Evolutionary conservation across 1,140 invertebrate genomes (phyloP).

Genomic region (Drosophila burlai): DNA sequence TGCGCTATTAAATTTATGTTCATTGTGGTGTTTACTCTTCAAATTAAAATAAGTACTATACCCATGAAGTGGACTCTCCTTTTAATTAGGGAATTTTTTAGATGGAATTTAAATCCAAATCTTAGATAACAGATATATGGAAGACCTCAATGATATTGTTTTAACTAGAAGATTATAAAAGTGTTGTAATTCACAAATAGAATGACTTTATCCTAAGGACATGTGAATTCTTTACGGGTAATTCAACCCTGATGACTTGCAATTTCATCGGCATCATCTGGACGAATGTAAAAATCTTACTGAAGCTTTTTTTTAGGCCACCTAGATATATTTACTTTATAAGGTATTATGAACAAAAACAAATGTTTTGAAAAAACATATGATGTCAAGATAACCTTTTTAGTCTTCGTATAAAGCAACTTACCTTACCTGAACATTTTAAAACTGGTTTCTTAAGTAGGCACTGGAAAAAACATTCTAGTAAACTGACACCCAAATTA

Average conservation of each 20-base stretch:
- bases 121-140: not conserved
- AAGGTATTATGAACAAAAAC: not conserved
- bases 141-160: not conserved
- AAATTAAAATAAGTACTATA: not conserved
- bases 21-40: not conserved
- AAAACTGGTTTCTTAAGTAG: not conserved
- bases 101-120: not conserved
- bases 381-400: not conserved
- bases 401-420: not conserved
- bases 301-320: not conserved
- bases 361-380: not conserved
- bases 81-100: not conserved
- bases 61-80: not conserved
- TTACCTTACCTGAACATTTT: not conserved
- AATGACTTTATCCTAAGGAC: too few species aligned
- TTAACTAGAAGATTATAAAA: not conserved
- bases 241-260: not conserved
- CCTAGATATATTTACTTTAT: not conserved
- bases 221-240: too few species aligned
- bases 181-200: too few species aligned
- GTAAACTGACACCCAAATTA: not conserved
- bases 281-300: not conserved
- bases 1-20: constrained; percentile 47
- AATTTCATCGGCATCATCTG: not conserved
- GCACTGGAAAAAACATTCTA: not conserved